phyloP scores from a whole-genome alignment of 2,888 invertebrate species.

The Cantharis flavilabris region DNA sequence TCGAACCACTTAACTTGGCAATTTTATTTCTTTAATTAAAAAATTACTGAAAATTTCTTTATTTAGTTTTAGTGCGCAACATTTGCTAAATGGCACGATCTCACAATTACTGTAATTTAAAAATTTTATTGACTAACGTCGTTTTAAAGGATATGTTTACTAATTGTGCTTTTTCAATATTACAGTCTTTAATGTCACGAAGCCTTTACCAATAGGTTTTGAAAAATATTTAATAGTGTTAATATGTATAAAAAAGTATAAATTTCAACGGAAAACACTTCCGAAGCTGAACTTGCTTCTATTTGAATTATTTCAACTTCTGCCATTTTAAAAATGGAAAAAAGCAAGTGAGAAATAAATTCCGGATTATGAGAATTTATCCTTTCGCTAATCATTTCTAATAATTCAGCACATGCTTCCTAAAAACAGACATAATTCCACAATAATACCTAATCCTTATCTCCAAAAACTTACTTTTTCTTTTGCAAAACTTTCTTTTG shows the following conservation, averaged over 20 bases:
- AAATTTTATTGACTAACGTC: slow-evolving; percentile 38
- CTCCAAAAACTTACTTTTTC: slow-evolving; percentile 67
- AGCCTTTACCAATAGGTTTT: slow-evolving; percentile 31
- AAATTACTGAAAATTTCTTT: not conserved
- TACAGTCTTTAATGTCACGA: slow-evolving; percentile 49
- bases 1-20: slow-evolving; percentile 17
- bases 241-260: slow-evolving; percentile 34
- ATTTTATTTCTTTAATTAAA: not conserved
- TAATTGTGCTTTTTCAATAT: slow-evolving; percentile 42
- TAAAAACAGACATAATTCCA: slow-evolving; percentile 48
- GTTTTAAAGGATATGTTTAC: slow-evolving; percentile 48
- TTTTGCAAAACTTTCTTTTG: slow-evolving; percentile 68
- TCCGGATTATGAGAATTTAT: slow-evolving; percentile 86
- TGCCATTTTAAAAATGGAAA: slow-evolving; percentile 91
- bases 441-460: not conserved
- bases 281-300: slow-evolving; percentile 61
- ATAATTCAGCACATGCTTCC: slow-evolving; percentile 83
- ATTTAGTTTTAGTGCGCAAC: not conserved
- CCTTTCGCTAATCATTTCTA: slow-evolving; percentile 80
- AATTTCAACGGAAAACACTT: slow-evolving; percentile 23
- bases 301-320: slow-evolving; percentile 88
- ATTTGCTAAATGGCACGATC: not conserved
- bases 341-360: slow-evolving; percentile 81
- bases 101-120: slow-evolving; percentile 6
- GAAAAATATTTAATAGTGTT: slow-evolving; percentile 38